These are phyloP conservation scores for Oreohelix idahoensis DNA, from an alignment of 1,140 invertebrate genomes.

Conservation along the genomic window DNA sequence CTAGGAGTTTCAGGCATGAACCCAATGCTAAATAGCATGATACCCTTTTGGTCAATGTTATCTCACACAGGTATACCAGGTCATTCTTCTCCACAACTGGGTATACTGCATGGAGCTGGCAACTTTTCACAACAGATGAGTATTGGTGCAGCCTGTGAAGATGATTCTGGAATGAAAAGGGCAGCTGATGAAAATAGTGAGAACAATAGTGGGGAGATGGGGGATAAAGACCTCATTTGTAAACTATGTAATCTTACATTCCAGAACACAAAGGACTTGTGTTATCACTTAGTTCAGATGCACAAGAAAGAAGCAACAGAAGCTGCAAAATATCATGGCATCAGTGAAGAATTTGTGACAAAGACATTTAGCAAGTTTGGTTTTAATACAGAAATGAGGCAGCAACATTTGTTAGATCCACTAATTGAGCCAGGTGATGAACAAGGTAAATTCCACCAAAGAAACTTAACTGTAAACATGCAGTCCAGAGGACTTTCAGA, in stretches of 20 bases:
- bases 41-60: conserved; percentile 66
- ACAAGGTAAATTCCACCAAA: background rate
- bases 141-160: background rate
- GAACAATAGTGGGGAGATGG: background rate
- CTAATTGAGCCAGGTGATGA: background rate
- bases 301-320: conserved; percentile 72
- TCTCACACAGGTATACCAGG: conserved; percentile 43
- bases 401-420: background rate
- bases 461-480: too few species aligned
- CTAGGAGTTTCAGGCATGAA: conserved; percentile 39
- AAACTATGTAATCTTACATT: conserved; percentile 72
- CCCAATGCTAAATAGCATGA: conserved; percentile 41
- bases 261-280: conserved; percentile 66
- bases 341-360: conserved; percentile 25
- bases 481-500: too few species aligned
- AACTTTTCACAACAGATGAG: conserved; percentile 3
- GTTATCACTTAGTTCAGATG: conserved; percentile 70
- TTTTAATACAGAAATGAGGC: background rate
- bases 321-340: conserved; percentile 64
- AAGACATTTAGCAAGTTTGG: background rate
- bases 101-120: conserved; percentile 16
- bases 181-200: conserved; percentile 4
- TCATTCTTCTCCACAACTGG: conserved; percentile 43
- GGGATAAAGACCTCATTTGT: conserved; percentile 63
- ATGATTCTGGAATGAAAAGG: conserved; percentile 6